Evolutionary conservation across 92 coral and sea anemone genomes (phyloP).

Genomic region (Epizoanthus illoricatus): DNA sequence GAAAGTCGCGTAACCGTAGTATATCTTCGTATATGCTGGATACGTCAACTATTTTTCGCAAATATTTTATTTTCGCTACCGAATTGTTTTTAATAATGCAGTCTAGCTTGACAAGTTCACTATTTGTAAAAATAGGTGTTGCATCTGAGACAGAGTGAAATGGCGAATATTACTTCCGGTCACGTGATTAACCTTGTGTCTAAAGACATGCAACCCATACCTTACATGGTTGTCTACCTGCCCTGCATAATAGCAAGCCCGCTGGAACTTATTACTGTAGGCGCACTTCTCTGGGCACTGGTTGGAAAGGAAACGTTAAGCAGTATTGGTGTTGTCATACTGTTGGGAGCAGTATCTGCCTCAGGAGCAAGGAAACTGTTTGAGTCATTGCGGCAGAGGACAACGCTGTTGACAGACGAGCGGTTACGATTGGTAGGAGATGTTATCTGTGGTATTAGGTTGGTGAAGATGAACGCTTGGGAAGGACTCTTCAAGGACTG

Average conservation of each 20-base stretch:
- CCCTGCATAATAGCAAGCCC: constrained; percentile 29
- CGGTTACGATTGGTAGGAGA: constrained; percentile 34
- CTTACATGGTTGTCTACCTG: constrained; percentile 14
- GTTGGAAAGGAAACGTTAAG: constrained; percentile 23
- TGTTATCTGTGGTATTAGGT: constrained; percentile 27
- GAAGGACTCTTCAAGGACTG: constrained; percentile 7
- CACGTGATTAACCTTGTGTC: constrained; percentile 26
- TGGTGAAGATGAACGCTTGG: constrained; percentile 40
- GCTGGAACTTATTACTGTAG: constrained; percentile 9
- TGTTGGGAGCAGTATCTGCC: constrained; percentile 15
- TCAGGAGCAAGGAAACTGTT: constrained; percentile 9
- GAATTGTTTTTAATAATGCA: too few relatives aligned
- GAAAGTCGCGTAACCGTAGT: too few relatives aligned
- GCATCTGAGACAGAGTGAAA: constrained; percentile 13
- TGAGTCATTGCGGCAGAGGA: constrained; percentile 14
- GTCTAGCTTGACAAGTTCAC: neutral
- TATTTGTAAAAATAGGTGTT: neutral
- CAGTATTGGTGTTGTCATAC: neutral
- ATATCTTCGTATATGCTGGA: too few relatives aligned
- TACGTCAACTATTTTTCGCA: too few relatives aligned
- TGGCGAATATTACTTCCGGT: constrained; percentile 25
- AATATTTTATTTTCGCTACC: too few relatives aligned
- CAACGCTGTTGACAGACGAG: constrained; percentile 8
- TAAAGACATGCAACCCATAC: constrained; percentile 35
- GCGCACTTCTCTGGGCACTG: constrained; percentile 22